Base-by-base conservation (phyloP, 2,113 vertebrate genomes). In the Myiagra hebetior region DNA sequence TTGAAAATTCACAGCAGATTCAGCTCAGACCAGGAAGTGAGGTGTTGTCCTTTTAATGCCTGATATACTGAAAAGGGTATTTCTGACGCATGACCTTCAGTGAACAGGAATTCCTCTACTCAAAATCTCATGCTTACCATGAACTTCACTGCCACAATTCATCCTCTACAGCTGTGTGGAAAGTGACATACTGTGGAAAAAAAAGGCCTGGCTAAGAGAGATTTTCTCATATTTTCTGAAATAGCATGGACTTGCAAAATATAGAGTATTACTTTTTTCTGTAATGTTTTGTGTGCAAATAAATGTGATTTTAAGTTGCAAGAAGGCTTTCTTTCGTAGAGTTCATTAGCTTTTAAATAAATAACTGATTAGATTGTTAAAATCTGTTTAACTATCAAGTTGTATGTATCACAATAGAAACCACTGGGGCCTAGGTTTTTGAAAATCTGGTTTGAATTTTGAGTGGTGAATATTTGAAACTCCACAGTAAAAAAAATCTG, bases 1-100 rank as follows among this genome's bases (percentile, higher is more conserved):
- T 91, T 96, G 94, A 91, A 96, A 95, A 88, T 88, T 62, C 68
- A 62, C 62, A 77, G 65, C 89, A 91, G 84, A 90, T 96, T 91
- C 92, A 52, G 65, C 87, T 93, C 78, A 82, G 87, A 91, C 82
- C 97, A 96, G 97, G 97, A 97, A 97, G 92, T 95, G 97, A 97
- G 97, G 94, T 97, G 97, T 73, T 97, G 86, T 97, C 95, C 93
- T 97, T 97, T 97, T 96, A 93, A 96, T 84, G 92, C 79, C 89
- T 77, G 92, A 94, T 97, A 75, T n/a, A 94, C 96, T 94, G 95
- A 97, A 97, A 97, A 96, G 97, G 97, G 95, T 97, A 97, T 97
- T 97, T 97, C 97, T 97, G 97, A 97, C 81, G 92, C 95, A 95
- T 97, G 96, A 97, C 97, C 95, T 90, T 91, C 93, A 80, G 85